phyloP scores from a whole-genome alignment of 2,113 vertebrate genomes.

The Cyanoderma ruficeps region DNA sequence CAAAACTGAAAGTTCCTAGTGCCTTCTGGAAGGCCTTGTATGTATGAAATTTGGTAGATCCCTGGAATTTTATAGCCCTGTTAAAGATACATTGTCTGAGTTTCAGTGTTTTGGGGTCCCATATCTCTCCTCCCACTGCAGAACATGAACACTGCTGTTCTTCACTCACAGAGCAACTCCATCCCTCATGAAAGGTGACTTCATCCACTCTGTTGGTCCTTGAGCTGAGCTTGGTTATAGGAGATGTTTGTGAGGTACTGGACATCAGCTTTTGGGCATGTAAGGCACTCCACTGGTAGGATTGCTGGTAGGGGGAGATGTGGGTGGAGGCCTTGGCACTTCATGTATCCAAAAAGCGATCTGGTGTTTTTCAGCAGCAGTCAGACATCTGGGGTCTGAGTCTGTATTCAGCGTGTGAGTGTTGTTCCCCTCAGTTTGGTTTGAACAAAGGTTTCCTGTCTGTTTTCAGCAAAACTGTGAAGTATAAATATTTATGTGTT shows the following conservation, averaged over 20 bases:
- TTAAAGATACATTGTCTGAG: not conserved
- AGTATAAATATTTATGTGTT: slow-evolving; percentile 59
- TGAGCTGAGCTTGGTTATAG: not conserved
- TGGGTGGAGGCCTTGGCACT: not conserved
- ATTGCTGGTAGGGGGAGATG: not conserved
- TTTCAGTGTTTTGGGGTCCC: not conserved
- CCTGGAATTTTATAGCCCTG: not conserved
- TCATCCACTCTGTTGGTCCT: not conserved
- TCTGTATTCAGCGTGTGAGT: not conserved
- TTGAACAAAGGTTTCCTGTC: slow-evolving; percentile 54
- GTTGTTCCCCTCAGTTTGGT: not conserved
- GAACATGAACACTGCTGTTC: not conserved
- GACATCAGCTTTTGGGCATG: not conserved
- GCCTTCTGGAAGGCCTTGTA: not conserved
- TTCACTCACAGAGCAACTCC: not conserved
- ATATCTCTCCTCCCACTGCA: not conserved
- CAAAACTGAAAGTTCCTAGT: not conserved
- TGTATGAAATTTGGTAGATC: not conserved
- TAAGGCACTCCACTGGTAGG: not conserved
- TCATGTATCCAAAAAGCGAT: not conserved
- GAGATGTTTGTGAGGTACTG: not conserved
- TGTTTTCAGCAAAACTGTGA: slow-evolving; percentile 49
- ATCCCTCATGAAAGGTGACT: not conserved
- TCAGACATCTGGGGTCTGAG: not conserved
- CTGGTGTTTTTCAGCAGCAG: not conserved